Evolutionary conservation across 1,140 invertebrate genomes (phyloP), one percentile per base, ranked within the genome.

Genomic region (Musca domestica): DNA sequence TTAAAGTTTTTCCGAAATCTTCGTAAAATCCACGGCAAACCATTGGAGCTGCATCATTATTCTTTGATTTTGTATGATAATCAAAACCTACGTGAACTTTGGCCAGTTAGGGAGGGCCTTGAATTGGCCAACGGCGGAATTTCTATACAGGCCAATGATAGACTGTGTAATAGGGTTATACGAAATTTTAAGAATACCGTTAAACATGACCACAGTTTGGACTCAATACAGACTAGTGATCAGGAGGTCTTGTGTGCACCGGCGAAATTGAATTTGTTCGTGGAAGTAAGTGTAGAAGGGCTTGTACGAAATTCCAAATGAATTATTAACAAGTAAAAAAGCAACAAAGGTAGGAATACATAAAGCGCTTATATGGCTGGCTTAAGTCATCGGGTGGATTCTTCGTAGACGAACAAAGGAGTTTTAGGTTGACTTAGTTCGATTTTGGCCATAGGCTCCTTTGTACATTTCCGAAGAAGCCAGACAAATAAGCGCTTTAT

Each of bases 191-290:
- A 70, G 14, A 17, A 49, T 0, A 17, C 3, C 0, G 74, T 74
- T 1, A 46, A 4, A 5, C 77, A 80, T 49, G 77, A 80, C 58
- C 70, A 70, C n/a, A 19, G 51, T 10, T 10, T 73, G n/a, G 72
- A 80, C 30, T 71, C 74, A 2, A 25, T 77, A 46, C 77, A 80
- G 34, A 72, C 66, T 4, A 80, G 67, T 61, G 77, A 80, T 58
- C 77, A 80, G 64, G 77, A 80, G 64, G 77, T 80, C 1, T 66
- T 76, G 2, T 80, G 77, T 64, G 74, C 74, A 30, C 77, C 77
- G 0, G 51, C 70, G 9, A 80, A 78, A 51, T 22, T 80, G 51
- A 69, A 23, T 22, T 34, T 70, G 27, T 12, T 48, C 22, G 51
- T 70, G 67, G 15, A 61, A 76, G 17, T 12, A 67, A 72, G 10